Base-by-base conservation (phyloP, 2,888 invertebrate species). In the Halictus ligatus region DNA sequence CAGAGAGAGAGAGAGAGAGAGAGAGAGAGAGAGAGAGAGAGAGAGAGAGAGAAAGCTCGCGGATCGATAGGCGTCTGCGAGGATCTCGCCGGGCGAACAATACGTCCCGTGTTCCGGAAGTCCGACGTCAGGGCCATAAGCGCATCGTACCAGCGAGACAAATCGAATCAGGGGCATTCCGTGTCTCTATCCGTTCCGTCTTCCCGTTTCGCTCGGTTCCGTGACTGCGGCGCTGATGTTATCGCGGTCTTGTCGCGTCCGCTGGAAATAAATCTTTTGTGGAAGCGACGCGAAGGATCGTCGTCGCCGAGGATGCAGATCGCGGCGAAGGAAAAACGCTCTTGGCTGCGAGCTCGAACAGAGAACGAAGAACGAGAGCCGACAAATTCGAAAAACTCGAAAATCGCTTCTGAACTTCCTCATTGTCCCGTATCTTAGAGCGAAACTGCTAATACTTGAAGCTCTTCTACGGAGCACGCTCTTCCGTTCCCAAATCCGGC, bases 51-150 rank as follows among this genome's bases (percentile, higher is more conserved):
- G 46, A 46, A 8, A 54, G 54, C 8, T 54, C 10, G 54, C 75
- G 58, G 79, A 86, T 87, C 86, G 87, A 87, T 87, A 87, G 15
- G 48, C 76, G 84, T 84, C 81, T 75, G 35, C 83, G 82, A 60
- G 77, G 78, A 83, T 79, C 80, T 78, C 87, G 75, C 80, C 75
- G 67, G 79, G 81, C 81, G 81, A 87, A 87, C 87, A 87, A 87
- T 87, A 87, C 87, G 87, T 87, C 87, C 77, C 71, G 77, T 87
- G 84, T 87, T 79, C 87, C 86, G 87, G 87, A 87, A 87, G 87
- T 86, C 81, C 81, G 84, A 84, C 87, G 87, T 84, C 87, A 87
- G 87, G 84, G 87, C 83, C 87, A 84, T 87, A 81, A 87, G 86
- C 87, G 81, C 87, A 87, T 87, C 87, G 87, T 81, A 76, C 83